Base-by-base conservation (phyloP, 2,113 vertebrate genomes). In the Symphodus melops region DNA sequence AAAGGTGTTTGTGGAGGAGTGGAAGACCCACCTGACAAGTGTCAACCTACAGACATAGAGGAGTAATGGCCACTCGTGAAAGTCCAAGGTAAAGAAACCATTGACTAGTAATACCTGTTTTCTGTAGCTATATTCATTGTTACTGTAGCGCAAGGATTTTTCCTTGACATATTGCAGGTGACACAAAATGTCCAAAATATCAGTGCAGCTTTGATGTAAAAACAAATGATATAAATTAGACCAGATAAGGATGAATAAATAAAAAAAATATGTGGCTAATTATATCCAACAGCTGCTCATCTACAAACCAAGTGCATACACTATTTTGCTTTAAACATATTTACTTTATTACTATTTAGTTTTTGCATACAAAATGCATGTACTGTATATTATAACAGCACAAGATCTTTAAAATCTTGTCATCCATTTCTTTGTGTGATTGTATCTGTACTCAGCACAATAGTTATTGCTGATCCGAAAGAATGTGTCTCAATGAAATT, bases 21-120 rank as follows among this genome's bases (percentile, higher is more conserved):
- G 59, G 62, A 59, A 68, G 53, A 70, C 28, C 60, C 65, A 54
- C 75, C 69, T 79, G 55, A 84, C 60, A 70, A 53, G 54, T 75
- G 85, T 81, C 69, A 79, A 23, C 63, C 25, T 28, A 52, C 61
- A 70, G 75, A 68, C 64, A 73, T 61, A 62, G 66, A 37, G 12
- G 53, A 60, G 62, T 67, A 79, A 78, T 58, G 37, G 46, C 77
- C 14, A 54, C 17, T 7, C 44, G 62, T 79, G 59, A 60, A 77
- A 79, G 52, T 36, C 60, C 63, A 75, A 64, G 53, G 55, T 54
- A 46, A 55, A 59, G 51, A 66, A 75, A 42, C 46, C 55, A 11
- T 39, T 28, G 37, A 1, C 28, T 48, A 37, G 44, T 53, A n/a
- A 60, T 36, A 56, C 42, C n/a, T 57, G 46, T 37, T 33, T 70